Percentiles rank a stretch among this genome's conserved stretches.
Conservation (phyloP, 2,113 vertebrate species). For the Thalassoma bifasciatum region DNA sequence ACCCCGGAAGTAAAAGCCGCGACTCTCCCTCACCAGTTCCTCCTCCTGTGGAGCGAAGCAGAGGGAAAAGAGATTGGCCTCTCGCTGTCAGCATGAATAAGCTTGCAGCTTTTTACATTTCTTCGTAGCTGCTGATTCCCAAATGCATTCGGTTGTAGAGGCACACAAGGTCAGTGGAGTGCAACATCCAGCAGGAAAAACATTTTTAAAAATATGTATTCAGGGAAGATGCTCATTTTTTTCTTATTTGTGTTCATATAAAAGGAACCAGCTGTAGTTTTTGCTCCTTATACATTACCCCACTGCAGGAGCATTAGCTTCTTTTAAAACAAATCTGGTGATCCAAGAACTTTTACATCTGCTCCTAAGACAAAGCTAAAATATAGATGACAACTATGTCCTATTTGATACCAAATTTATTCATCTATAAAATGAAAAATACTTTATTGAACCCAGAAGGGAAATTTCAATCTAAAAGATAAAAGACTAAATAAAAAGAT, state of each 20-base stretch:
- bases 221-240: conserved; percentile 5
- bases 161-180: conserved; percentile 23
- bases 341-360: background rate
- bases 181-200: conserved; percentile 5
- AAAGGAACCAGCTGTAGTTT: no score
- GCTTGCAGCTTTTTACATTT: conserved; percentile 26
- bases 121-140: conserved; percentile 10
- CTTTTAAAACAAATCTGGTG: background rate
- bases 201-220: background rate
- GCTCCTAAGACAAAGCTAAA: background rate
- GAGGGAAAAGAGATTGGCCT: conserved; percentile 54
- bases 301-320: background rate
- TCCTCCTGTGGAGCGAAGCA: conserved; percentile 83
- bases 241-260: background rate
- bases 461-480: no score
- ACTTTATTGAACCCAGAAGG: no score
- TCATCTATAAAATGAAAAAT: no score
- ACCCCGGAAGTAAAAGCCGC: conserved; percentile 88
- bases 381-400: no score
- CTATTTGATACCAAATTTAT: no score
- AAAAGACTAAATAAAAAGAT: no score
- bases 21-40: conserved; percentile 86
- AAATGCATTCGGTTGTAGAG: background rate
- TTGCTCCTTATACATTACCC: no score
- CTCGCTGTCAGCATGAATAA: conserved; percentile 48